phyloP scores from a whole-genome alignment of 2,113 vertebrate genomes.

The Gymnogyps californianus region DNA sequence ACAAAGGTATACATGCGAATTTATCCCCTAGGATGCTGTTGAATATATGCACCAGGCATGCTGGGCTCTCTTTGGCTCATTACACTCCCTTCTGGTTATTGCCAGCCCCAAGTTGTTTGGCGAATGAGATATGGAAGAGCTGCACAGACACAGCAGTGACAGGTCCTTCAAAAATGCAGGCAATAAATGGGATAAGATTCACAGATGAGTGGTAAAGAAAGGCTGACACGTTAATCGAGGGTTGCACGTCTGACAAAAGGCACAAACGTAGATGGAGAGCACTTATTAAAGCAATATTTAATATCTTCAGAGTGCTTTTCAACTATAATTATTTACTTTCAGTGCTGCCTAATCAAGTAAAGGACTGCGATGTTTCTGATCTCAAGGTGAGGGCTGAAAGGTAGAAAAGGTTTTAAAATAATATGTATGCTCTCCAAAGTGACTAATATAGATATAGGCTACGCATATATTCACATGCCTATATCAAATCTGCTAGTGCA shows the following conservation, averaged over 20 bases:
- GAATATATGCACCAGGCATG: background rate
- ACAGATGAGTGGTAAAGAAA: background rate
- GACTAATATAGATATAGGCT: background rate
- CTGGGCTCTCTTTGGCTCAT: slow-evolving; percentile 5
- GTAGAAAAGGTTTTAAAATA: background rate
- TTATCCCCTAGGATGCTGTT: background rate
- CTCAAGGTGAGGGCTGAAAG: background rate
- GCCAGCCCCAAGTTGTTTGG: background rate
- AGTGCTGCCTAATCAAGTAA: background rate
- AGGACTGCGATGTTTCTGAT: background rate
- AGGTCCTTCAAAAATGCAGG: background rate
- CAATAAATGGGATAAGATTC: background rate
- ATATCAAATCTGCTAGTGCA: background rate
- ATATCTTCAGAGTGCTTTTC: background rate
- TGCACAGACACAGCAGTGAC: background rate
- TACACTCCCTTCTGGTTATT: background rate
- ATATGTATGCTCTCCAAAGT: background rate
- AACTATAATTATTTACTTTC: background rate
- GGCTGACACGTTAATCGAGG: background rate
- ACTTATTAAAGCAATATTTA: slow-evolving; percentile 20
- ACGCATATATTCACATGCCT: background rate
- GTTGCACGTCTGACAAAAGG: background rate
- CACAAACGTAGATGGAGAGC: background rate
- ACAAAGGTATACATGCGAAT: background rate
- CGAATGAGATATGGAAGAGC: background rate